These are phyloP conservation scores for Crocodylus rhombifer DNA, from an alignment of 2,797 vertebrate genomes.

Conservation along the genomic window DNA sequence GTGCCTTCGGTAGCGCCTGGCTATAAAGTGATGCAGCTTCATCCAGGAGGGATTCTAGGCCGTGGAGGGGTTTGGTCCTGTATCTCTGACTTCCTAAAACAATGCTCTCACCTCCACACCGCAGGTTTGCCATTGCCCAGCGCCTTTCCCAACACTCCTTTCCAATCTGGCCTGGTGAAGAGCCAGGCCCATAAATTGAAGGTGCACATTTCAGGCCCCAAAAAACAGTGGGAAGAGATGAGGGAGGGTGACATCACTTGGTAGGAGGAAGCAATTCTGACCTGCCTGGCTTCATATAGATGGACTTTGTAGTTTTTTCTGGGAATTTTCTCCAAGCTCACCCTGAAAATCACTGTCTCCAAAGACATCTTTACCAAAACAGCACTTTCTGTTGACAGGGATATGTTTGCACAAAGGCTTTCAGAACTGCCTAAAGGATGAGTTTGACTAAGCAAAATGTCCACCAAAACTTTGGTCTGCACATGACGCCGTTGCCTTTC, in stretches of 20 bases:
- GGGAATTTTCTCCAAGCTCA: accelerated
- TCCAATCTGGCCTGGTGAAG: not conserved
- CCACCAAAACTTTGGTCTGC: not conserved
- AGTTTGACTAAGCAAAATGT: not conserved
- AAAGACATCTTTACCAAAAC: accelerated
- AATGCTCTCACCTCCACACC: too few species aligned
- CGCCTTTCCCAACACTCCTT: too few species aligned
- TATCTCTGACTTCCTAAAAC: too few species aligned
- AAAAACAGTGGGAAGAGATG: not conserved
- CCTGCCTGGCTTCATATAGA: accelerated
- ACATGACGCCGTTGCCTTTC: not conserved
- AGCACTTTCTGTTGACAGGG: accelerated
- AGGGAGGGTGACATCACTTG: not conserved
- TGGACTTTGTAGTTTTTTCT: not conserved
- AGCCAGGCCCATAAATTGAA: not conserved
- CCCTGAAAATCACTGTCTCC: not conserved
- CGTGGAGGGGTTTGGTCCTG: too few species aligned
- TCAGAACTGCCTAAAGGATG: not conserved
- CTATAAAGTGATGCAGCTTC: too few species aligned
- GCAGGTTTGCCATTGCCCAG: too few species aligned
- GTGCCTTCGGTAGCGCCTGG: too few species aligned
- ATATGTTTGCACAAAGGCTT: accelerated
- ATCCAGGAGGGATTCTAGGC: too few species aligned
- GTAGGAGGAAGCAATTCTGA: not conserved
- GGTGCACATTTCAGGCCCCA: not conserved